Evolutionary conservation across 2,797 vertebrate genomes (phyloP), one percentile per base, ranked within the genome.

Genomic region (Thripadectes ignobilis): DNA sequence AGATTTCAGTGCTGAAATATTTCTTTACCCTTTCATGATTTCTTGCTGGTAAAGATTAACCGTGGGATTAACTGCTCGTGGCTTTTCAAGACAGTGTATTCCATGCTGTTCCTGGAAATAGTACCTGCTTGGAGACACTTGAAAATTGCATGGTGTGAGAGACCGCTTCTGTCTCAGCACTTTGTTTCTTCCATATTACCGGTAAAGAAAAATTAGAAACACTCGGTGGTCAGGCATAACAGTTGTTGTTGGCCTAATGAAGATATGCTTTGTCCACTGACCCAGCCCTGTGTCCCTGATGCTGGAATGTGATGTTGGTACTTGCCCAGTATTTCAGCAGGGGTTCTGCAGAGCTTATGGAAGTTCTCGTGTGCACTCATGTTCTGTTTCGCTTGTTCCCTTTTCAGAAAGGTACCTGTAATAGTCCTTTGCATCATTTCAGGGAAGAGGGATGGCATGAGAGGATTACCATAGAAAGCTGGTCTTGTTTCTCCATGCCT

Each of bases 51-150:
- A 9, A 71, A 68, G 48, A 16, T 55, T 77, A 68, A n/a, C 39
- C 1, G 1, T 54, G 19, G 0, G 0, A 38, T 52, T 91, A 74
- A 52, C 26, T 58, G 19, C 62, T 39, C 3, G 0, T 92, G 76
- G 55, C 83, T 84, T 92, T 88, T 78, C 62, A 55, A 22, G 51
- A 76, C 32, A 21, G 15, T 10, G 4, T 39, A 6, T 58, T 90
- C 58, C 23, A 5, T 6, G 4, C 55, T 52, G 30, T 67, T 73
- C 7, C 49, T 83, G 59, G 57, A 79, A 85, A 26, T 15, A 66
- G 23, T 48, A 41, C 32, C 30, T 86, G 23, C 23, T 46, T 68
- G 30, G 27, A 68, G 76, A 26, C 22, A 9, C 43, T 75, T 76
- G n/a, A 72, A 86, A 68, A 74, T 58, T 4, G 1, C 36, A 9